Base-by-base conservation (phyloP, 2,888 invertebrate species). In the Diaprepes abbreviatus region DNA sequence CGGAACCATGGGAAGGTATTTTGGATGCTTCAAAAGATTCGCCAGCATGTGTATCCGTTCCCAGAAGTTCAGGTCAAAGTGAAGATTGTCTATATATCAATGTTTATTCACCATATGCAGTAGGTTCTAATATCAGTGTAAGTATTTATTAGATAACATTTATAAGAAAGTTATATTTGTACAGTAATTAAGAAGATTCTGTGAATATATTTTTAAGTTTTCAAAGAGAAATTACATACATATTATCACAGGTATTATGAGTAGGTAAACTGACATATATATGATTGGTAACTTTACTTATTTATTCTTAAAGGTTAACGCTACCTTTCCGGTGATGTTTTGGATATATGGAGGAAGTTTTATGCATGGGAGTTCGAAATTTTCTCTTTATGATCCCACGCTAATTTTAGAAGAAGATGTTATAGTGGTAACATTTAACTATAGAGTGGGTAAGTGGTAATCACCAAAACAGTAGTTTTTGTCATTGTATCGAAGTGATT, bases 291-390 rank as follows among this genome's bases (percentile, higher is more conserved):
- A 28, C 6, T 3, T 28, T 33, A 10, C 2, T 6, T 33, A 5
- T 33, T 33, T 33, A 10, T 33, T 10, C n/a, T n/a, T n/a, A n/a
- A n/a, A 33, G 33, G 2, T 33, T 33, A 33, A 33, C 9, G 4
- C 33, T 9, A 54, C 73, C 10, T 66, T 82, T 36, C 82, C 85
- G 5, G 85, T 85, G 0, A 76, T 85, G 70, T 77, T 83, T 7
- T 81, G 77, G 69, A 80, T 85, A 35, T 83, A 84, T 68, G 83
- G 84, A 2, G 85, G 85, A 2, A 83, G 80, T 9, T 85, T 83
- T 70, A 77, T 80, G 69, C 71, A 70, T 17, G 84, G 85, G 5
- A 64, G 75, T 17, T 80, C 79, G 7, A 57, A 38, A 19, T 67
- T 72, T 24, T 71, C 78, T 17, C 52, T 63, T 2, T 76, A 75